phyloP scores from a whole-genome alignment of 2,797 vertebrate genomes.

The Agapornis canus region DNA sequence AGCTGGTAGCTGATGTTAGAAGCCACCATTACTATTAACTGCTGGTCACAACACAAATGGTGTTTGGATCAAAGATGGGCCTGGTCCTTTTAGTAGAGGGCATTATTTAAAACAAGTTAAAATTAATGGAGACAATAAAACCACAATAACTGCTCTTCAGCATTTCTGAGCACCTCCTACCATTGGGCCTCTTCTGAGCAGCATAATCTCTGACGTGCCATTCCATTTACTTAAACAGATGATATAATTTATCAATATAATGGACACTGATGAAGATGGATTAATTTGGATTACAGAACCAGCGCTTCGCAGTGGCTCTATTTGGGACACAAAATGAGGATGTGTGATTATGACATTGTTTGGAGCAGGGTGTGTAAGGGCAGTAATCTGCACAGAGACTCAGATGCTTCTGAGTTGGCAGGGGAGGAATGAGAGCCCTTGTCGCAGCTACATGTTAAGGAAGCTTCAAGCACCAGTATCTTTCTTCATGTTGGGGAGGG shows the following conservation, averaged over 20 bases:
- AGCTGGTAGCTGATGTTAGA: neutral
- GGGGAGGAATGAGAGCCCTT: neutral
- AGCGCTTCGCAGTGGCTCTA: conserved; percentile 13
- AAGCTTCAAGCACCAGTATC: neutral
- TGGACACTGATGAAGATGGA: conserved; percentile 78
- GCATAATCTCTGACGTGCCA: conserved; percentile 45
- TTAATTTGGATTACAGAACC: conserved; percentile 77
- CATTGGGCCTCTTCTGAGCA: conserved; percentile 42
- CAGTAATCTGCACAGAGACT: neutral
- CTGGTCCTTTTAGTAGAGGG: neutral
- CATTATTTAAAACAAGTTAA: neutral
- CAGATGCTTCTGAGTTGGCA: neutral
- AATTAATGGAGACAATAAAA: conserved; percentile 35
- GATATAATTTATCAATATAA: conserved; percentile 78
- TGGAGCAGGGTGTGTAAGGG: neutral
- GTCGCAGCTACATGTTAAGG: neutral
- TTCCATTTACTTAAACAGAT: conserved; percentile 74
- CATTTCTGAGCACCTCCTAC: conserved; percentile 29
- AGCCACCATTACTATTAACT: neutral
- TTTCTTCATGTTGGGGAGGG: neutral
- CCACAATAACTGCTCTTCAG: neutral
- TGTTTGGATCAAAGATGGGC: neutral
- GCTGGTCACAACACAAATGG: neutral
- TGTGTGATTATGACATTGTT: neutral
- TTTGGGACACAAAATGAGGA: conserved; percentile 27